A percentile compares a stretch with the other conserved stretches of the same genome.
Evolutionary conservation across 2,113 vertebrate genomes (phyloP).

Genomic region (Galbula dea): DNA sequence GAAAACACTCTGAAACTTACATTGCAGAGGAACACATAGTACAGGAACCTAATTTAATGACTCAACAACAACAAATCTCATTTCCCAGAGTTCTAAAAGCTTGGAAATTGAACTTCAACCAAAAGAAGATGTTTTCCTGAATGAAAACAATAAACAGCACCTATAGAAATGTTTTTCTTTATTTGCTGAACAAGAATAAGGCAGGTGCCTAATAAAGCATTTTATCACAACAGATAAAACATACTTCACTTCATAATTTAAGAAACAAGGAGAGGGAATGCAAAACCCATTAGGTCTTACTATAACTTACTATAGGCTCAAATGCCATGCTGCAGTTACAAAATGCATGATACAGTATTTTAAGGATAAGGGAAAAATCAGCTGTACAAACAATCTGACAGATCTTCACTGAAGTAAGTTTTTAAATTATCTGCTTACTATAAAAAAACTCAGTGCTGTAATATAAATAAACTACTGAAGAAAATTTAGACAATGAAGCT

Average conservation of each 20-base stretch:
- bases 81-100: background rate
- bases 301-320: background rate
- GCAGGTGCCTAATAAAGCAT: background rate
- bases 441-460: fast-evolving
- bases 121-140: background rate
- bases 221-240: background rate
- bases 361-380: background rate
- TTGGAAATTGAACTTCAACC: background rate
- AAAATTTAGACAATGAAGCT: background rate
- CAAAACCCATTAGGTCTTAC: background rate
- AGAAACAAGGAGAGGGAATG: background rate
- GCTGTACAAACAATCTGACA: background rate
- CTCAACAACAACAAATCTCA: background rate
- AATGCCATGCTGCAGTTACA: background rate
- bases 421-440: background rate
- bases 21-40: background rate
- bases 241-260: background rate
- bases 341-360: background rate
- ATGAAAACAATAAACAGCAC: background rate
- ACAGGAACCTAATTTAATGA: background rate
- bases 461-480: background rate
- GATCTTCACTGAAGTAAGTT: background rate
- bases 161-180: background rate
- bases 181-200: background rate
- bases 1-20: background rate